Evolutionary conservation across 2,113 vertebrate species (phyloP).

Genomic region (Chloroceryle aenea): DNA sequence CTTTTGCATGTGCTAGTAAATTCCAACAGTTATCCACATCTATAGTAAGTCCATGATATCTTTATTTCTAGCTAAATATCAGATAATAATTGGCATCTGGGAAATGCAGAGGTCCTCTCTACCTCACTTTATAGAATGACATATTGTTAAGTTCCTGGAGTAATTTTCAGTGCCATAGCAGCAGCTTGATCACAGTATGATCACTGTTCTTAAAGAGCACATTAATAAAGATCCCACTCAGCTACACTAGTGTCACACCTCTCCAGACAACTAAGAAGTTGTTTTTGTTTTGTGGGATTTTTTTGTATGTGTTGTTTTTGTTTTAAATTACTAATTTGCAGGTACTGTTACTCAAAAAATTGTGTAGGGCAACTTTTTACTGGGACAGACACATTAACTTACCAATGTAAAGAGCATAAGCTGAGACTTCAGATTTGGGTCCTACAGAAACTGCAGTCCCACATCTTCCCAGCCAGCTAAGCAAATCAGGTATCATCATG

Average conservation of each 20-base stretch:
- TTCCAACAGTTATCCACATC: not conserved
- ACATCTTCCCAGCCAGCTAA: not conserved
- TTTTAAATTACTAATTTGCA: not conserved
- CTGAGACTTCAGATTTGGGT: not conserved
- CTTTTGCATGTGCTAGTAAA: not conserved
- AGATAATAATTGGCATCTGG: not conserved
- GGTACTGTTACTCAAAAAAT: not conserved
- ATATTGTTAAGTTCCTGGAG: not conserved
- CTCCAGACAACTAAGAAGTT: not conserved
- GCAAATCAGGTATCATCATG: not conserved
- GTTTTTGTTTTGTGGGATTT: too few species aligned
- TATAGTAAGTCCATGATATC: not conserved
- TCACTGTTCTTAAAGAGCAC: not conserved
- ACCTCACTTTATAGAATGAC: not conserved
- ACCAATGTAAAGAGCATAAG: accelerated
- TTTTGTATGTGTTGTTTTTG: too few species aligned
- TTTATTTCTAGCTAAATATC: not conserved
- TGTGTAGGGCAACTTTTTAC: not conserved
- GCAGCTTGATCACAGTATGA: not conserved
- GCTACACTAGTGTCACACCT: not conserved
- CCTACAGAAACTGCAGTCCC: not conserved
- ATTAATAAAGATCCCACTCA: not conserved
- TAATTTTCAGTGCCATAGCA: not conserved
- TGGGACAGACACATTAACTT: not conserved
- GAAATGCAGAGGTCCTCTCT: not conserved